phyloP scores from a whole-genome alignment of 1,140 invertebrate species.

The Pseudomyrmex concolor region DNA sequence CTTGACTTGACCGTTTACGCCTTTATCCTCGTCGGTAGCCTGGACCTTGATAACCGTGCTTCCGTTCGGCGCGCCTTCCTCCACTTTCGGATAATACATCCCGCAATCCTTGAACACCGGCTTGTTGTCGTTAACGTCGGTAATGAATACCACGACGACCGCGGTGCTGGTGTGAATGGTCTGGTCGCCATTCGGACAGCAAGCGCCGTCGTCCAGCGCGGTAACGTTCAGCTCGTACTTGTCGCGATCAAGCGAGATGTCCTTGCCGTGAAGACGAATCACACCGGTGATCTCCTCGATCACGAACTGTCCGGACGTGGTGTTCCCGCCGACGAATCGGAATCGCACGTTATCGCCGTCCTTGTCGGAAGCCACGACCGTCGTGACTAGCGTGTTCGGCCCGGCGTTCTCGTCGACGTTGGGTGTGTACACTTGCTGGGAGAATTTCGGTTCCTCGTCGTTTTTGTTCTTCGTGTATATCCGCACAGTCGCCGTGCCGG shows the following conservation, averaged over 20 bases:
- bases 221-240: constrained; percentile 98
- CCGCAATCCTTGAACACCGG: constrained; percentile 97
- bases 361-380: constrained; percentile 97
- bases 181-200: constrained; percentile 93
- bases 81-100: constrained; percentile 96
- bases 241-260: constrained; percentile 93
- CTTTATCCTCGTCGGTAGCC: constrained; percentile 97
- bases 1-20: constrained; percentile 96
- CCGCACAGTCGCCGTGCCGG: constrained; percentile 95
- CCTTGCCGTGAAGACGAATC: constrained; percentile 93
- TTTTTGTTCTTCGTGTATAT: constrained; percentile 98
- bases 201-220: constrained; percentile 96
- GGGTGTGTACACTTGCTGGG: constrained; percentile 97
- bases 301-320: constrained; percentile 95
- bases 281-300: constrained; percentile 98
- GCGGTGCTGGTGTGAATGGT: constrained; percentile 96
- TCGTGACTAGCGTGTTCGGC: constrained; percentile 96
- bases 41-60: constrained; percentile 97
- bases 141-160: constrained; percentile 98
- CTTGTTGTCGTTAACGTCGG: constrained; percentile 98
- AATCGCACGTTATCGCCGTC: constrained; percentile 97
- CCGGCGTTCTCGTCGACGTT: constrained; percentile 98
- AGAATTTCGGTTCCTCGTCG: constrained; percentile 98
- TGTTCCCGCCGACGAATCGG: constrained; percentile 96
- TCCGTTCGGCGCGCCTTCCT: constrained; percentile 96